phyloP scores from a whole-genome alignment of 2,888 invertebrate genomes.

The Sarcophaga variegata region DNA sequence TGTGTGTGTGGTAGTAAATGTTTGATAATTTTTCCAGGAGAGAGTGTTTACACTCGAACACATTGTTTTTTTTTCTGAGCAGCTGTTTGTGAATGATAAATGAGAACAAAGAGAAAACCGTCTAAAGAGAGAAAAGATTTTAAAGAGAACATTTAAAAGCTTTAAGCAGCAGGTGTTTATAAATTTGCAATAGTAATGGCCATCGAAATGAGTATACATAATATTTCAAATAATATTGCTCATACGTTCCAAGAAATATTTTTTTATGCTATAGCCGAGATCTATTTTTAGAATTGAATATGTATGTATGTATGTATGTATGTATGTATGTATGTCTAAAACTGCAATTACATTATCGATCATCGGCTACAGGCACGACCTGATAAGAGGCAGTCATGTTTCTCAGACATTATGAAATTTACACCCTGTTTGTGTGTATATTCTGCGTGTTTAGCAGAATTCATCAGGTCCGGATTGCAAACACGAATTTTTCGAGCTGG shows the following conservation, averaged over 20 bases:
- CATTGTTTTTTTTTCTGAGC: slow-evolving; percentile 43
- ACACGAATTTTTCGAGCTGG: no score
- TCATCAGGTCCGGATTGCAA: no score
- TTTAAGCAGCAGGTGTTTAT: slow-evolving; percentile 66
- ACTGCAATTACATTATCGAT: no score
- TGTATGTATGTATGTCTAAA: no score
- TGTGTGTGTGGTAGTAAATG: slow-evolving; percentile 43
- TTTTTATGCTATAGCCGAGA: no score
- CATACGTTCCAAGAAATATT: not conserved
- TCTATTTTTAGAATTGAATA: no score
- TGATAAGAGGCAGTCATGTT: no score
- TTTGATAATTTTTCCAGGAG: slow-evolving; percentile 72
- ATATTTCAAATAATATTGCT: slow-evolving; percentile 26
- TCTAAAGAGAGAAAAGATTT: slow-evolving; percentile 37
- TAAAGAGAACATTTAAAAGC: slow-evolving; percentile 22
- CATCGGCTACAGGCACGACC: no score
- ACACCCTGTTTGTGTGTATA: no score
- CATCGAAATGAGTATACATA: slow-evolving; percentile 23
- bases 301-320: no score
- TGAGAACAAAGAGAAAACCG: not conserved
- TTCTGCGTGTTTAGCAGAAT: no score
- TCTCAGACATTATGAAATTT: no score
- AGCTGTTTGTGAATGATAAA: slow-evolving; percentile 47
- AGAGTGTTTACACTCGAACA: slow-evolving; percentile 57
- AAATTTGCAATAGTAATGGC: not conserved